Evolutionary conservation across 2,113 vertebrate genomes (phyloP), one percentile per base, ranked within the genome.

Genomic region (Uria lomvia): DNA sequence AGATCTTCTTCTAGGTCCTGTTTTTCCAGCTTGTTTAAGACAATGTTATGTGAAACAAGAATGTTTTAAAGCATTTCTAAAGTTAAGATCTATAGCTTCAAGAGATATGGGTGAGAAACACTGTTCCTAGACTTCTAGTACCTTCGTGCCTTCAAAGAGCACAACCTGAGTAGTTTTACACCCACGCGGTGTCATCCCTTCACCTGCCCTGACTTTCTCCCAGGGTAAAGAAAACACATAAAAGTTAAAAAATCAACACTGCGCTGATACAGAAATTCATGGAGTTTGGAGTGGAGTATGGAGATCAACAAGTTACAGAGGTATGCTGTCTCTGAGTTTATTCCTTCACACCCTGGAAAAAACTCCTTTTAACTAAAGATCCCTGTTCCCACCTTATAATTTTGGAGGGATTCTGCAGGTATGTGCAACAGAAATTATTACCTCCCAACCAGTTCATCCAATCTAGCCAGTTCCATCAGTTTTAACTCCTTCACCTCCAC

Each of bases 391-490:
- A 76, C 17, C n/a, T 65, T 59, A 8, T 60, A 94, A 82, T 38
- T 79, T 58, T 52, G 56, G 42, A 92, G 17, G 23, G 74, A 72
- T 93, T 88, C 62, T 76, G 43, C 40, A 89, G 12, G 47, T 75
- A 75, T 1, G 24, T 53, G 36, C 77, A 90, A 60, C 30, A 93
- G 56, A 91, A 91, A 67, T 30, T 67, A 65, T 16, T 72, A 56
- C 70, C 84, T 82, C 24, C 58, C 45, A 95, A 83, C 84, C 70
- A 75, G 79, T 60, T 75, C 45, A 86, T 90, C 92, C 92, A 92
- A 78, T 49, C 91, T 16, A 94, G 52, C 92, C 92, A 89, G 91
- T 89, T 95, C 82, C 88, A 91, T 88, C 56, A 40, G 65, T 73
- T 86, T 86, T 89, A 93, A 75, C 86, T 92, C 88, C 60, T 88